These are phyloP conservation scores for Tenebrosternarchus preto DNA, from an alignment of 2,113 vertebrate species.

Conservation along the genomic window DNA sequence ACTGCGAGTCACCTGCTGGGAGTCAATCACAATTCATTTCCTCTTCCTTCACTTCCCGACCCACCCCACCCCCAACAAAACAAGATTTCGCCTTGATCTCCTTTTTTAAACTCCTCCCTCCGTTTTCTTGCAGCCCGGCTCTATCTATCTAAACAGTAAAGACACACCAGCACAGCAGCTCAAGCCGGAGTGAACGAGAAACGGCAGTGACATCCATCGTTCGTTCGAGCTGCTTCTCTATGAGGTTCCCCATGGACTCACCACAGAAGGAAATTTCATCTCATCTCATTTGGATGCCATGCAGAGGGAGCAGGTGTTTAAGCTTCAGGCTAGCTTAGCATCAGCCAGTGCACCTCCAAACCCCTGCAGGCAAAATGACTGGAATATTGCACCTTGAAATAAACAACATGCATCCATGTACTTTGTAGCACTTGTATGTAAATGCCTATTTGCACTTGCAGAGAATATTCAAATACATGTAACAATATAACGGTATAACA, in stretches of 20 bases:
- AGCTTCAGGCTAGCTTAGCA: slow-evolving; percentile 51
- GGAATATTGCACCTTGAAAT: not conserved
- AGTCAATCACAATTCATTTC: slow-evolving; percentile 32
- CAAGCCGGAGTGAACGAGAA: slow-evolving; percentile 7
- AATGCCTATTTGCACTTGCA: not conserved
- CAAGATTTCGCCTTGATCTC: too few species aligned
- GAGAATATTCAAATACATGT: not conserved
- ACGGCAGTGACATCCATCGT: slow-evolving; percentile 34
- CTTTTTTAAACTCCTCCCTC: not conserved
- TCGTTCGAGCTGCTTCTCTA: slow-evolving; percentile 22
- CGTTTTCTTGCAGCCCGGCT: slow-evolving; percentile 45
- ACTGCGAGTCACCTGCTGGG: slow-evolving; percentile 21
- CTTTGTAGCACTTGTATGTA: not conserved
- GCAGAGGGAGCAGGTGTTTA: slow-evolving; percentile 45
- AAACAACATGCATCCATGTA: too few species aligned
- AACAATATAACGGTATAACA: not conserved
- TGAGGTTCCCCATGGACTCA: slow-evolving; percentile 21
- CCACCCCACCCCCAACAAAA: too few species aligned
- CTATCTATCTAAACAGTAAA: slow-evolving; percentile 44
- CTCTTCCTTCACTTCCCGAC: not conserved
- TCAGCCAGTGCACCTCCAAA: slow-evolving; percentile 41
- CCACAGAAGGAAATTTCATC: not conserved
- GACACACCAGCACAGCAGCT: slow-evolving; percentile 31
- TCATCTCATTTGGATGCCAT: slow-evolving; percentile 44
- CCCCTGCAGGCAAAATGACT: slow-evolving; percentile 27